phyloP scores from a whole-genome alignment of 64 coral and sea anemone genomes.

The Dendrophyllia cribrosa region DNA sequence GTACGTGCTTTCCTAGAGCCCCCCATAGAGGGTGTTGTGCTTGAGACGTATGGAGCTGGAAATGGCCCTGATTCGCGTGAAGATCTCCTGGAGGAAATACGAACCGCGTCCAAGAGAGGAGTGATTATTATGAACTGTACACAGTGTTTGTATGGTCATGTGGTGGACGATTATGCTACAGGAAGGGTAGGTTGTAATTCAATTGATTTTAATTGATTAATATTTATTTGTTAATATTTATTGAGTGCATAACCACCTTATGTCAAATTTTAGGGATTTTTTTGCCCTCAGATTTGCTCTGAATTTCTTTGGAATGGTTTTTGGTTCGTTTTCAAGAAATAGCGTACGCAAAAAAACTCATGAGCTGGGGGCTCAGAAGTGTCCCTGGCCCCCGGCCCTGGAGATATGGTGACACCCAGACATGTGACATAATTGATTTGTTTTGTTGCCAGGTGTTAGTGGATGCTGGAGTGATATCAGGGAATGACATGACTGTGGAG shows the following conservation, averaged over 20 bases:
- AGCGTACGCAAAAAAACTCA: too few species aligned
- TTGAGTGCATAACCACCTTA: too few species aligned
- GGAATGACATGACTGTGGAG: constrained; percentile 90
- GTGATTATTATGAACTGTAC: constrained; percentile 97
- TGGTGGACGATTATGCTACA: constrained; percentile 87
- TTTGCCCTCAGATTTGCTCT: too few species aligned
- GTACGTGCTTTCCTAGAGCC: constrained; percentile 82
- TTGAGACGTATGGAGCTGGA: constrained; percentile 90
- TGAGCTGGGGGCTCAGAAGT: too few species aligned
- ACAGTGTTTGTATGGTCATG: constrained; percentile 91
- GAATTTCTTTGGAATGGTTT: too few species aligned
- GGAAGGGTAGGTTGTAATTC: constrained; percentile 71
- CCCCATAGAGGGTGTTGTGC: constrained; percentile 91
- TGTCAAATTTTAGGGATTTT: too few species aligned
- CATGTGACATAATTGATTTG: too few species aligned
- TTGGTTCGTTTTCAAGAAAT: too few species aligned
- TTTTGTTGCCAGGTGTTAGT: constrained; percentile 56
- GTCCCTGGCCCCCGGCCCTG: too few species aligned
- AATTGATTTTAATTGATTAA: too few species aligned
- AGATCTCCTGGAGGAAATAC: constrained; percentile 74
- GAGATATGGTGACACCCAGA: too few species aligned
- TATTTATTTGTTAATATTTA: too few species aligned
- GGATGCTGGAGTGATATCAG: constrained; percentile 88
- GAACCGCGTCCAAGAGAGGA: constrained; percentile 71
- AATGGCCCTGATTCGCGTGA: constrained; percentile 89